phyloP scores from a whole-genome alignment of 2,797 vertebrate genomes.

The Acanthurus tractus region DNA sequence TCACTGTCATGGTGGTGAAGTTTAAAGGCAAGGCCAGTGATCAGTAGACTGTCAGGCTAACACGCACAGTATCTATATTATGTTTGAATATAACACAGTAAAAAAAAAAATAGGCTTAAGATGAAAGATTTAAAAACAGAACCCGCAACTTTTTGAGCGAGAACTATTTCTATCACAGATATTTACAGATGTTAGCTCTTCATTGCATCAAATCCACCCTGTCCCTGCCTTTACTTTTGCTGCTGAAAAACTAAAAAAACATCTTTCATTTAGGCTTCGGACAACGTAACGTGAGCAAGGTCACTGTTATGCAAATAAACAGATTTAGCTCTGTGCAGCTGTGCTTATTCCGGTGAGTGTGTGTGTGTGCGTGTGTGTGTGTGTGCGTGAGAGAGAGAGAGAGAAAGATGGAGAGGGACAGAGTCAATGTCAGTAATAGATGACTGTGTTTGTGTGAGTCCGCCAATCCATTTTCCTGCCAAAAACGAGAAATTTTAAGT shows the following conservation, averaged over 20 bases:
- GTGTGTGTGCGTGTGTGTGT: conserved; percentile 8
- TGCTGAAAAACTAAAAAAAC: conserved; percentile 43
- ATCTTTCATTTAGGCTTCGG: conserved; percentile 33
- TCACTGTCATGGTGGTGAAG: conserved; percentile 99
- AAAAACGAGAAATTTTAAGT: conserved; percentile 17
- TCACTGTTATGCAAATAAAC: conserved; percentile 70
- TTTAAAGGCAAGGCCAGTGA: conserved; percentile 92
- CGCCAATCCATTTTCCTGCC: conserved; percentile 6
- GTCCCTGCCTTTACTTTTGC: conserved; percentile 24
- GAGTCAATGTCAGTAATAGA: background rate
- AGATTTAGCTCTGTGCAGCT: conserved; percentile 49
- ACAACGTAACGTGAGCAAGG: conserved; percentile 48
- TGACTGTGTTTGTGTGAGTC: conserved; percentile 29
- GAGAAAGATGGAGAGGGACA: no score
- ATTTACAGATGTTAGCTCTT: conserved; percentile 53
- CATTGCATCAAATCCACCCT: conserved; percentile 10
- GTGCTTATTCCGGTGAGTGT: background rate
- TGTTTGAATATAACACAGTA: conserved; percentile 57
- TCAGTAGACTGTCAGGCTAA: conserved; percentile 76
- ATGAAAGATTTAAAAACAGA: conserved; percentile 44
- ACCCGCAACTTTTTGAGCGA: conserved; percentile 60
- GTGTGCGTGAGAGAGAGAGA: background rate
- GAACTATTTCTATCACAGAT: conserved; percentile 71
- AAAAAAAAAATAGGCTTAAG: conserved; percentile 47
- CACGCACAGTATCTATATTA: conserved; percentile 40